phyloP scores from a whole-genome alignment of 2,888 invertebrate genomes.

The Apeira syringaria region DNA sequence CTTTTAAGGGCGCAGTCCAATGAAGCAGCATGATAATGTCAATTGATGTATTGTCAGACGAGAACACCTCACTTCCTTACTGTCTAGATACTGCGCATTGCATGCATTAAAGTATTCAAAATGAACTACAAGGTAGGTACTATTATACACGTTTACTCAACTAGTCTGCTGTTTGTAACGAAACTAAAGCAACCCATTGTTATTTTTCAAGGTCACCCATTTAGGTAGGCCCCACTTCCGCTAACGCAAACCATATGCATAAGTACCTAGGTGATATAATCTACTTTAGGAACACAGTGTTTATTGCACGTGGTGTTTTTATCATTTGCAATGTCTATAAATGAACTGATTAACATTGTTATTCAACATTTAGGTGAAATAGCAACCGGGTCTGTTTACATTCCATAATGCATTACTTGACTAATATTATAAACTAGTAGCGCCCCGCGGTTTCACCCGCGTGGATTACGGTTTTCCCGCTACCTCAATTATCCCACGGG shows the following conservation, averaged over 20 bases:
- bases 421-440: no score
- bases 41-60: no score
- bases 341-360: conserved; percentile 15
- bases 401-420: no score
- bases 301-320: conserved; percentile 13
- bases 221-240: conserved; percentile 68
- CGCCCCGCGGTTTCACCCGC: no score
- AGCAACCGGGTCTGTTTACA: conserved; percentile 8
- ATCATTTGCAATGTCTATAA: conserved; percentile 18
- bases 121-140: no score
- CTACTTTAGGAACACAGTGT: conserved; percentile 25
- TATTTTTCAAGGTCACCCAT: conserved; percentile 73
- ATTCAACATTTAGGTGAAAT: conserved; percentile 12
- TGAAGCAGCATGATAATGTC: no score
- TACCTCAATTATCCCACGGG: no score
- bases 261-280: not conserved
- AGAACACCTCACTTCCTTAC: no score
- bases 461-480: no score
- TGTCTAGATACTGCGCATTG: not conserved
- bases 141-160: conserved; percentile 49
- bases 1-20: no score
- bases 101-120: conserved; percentile 9
- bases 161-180: conserved; percentile 53
- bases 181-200: conserved; percentile 58
- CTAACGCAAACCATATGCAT: conserved; percentile 31